Evolutionary conservation across 2,797 vertebrate genomes (phyloP), one percentile per base, ranked within the genome.

Genomic region (Aplochiton taeniatus): DNA sequence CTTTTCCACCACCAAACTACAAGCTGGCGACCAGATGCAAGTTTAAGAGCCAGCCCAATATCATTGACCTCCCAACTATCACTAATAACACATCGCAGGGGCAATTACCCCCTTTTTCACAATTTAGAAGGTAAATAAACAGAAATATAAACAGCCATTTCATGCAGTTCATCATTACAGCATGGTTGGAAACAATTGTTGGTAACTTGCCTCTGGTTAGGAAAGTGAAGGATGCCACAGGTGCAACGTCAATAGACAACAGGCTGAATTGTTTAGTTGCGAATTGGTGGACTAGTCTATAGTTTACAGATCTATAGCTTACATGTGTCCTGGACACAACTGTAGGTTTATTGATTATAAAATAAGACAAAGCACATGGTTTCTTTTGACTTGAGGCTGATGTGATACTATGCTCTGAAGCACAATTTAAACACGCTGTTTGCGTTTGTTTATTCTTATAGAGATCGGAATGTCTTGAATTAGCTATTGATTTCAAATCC

Each of bases 21-120:
- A 80, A 71, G 83, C 80, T 88, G 86, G 79, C 58, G 65, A 66
- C 81, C 87, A 89, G 77, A 87, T 88, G 87, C 14, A 49, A 56
- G 11, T 61, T 13, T 16, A 41, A 11, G 67, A 73, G 67, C 58
- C 62, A 17, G 54, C 9, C 58, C 63, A 61, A 74, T 66, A 64
- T 8, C 51, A 63, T 6, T 72, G 61, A 75, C 77, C 76, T 73
- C 78, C 83, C 73, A 75, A 68, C 56, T 65, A 65, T 74, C 56
- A 66, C 65, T 68, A 66, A 77, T 75, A 65, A 70, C 65, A 76
- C 56, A 73, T 59, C 51, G 52, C 10, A 70, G 57, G 14, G 50
- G 56, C 65, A 56, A 78, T 79, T 82, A 80, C 46, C 0, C 54
- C 52, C n/a, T 48, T 75, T 68, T 56, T 80, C 18, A 63, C 50